phyloP scores from a whole-genome alignment of 2,113 vertebrate species.

The Poeciliopsis prolifica region DNA sequence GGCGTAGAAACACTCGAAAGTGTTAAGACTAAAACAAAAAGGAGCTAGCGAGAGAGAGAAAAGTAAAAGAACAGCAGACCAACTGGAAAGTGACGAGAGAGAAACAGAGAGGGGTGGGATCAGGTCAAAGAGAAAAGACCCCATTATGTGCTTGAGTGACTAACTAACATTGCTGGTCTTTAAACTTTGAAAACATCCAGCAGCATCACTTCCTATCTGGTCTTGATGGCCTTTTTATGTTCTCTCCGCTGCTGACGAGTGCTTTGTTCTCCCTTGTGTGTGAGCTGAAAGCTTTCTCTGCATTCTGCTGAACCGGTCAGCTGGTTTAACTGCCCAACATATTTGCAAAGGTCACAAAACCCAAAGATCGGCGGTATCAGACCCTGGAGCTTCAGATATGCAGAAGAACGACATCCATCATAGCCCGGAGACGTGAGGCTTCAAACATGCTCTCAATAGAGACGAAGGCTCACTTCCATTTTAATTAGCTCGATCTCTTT shows the following conservation, averaged over 20 bases:
- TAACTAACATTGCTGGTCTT: slow-evolving; percentile 21
- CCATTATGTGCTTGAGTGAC: slow-evolving; percentile 53
- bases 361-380: background rate
- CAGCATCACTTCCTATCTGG: slow-evolving; percentile 29
- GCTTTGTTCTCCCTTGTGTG: slow-evolving; percentile 10
- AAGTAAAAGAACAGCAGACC: slow-evolving; percentile 40
- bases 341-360: slow-evolving; percentile 5
- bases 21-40: background rate
- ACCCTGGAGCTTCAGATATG: background rate
- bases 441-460: too few relatives aligned
- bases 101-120: slow-evolving; percentile 32
- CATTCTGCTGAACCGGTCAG: background rate
- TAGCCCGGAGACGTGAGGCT: too few relatives aligned
- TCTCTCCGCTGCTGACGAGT: slow-evolving; percentile 5
- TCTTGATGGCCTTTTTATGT: slow-evolving; percentile 2
- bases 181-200: slow-evolving; percentile 24
- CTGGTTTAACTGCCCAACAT: background rate
- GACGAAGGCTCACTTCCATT: too few relatives aligned
- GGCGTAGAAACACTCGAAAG: slow-evolving; percentile 12
- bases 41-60: slow-evolving; percentile 20
- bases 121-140: slow-evolving; percentile 56
- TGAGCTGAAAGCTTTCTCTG: slow-evolving; percentile 8
- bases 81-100: slow-evolving; percentile 34
- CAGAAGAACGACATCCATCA: background rate
- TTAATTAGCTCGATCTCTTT: background rate